Evolutionary conservation across 2,797 vertebrate species (phyloP), one percentile per base, ranked within the genome.

Genomic region (Chloroceryle amazona): DNA sequence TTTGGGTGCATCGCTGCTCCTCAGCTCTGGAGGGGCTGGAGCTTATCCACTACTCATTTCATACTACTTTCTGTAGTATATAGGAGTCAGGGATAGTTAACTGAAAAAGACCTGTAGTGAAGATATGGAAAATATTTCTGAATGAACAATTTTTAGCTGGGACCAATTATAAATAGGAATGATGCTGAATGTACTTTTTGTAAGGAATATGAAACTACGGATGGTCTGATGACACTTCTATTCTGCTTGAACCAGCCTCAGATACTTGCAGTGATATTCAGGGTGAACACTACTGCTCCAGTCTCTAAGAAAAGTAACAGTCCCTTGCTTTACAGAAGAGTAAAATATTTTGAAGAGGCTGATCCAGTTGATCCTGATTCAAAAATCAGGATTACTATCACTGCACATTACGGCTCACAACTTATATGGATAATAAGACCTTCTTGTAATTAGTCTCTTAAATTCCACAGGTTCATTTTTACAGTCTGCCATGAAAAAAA

Each of bases 191-290:
- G 95, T 93, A 39, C 35, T 60, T 83, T 87, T 95, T 85, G 22
- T 90, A 95, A 94, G 89, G 74, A 96, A 96, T 70, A 86, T 35
- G 85, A 82, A 92, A 96, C 58, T 82, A 87, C 52, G 94, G 89
- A 80, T 37, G 47, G 74, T 58, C 47, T 82, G 29, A 44, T 73
- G 79, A 49, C 37, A 78, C 79, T 95, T 96, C 28, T 66, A 83
- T 83, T 96, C 75, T 93, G 81, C 58, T 72, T 83, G 41, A 93
- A 74, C 91, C 62, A 81, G 76, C 89, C 91, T 91, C 92, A 95
- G 93, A 97, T 66, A 91, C 37, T 89, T 25, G 21, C 68, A 90
- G 72, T 9, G 33, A 44, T 57, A 82, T 81, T 85, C 83, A 80
- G 65, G 57, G 49, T 83, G 90, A 97, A 93, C 89, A 71, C 75